phyloP scores from a whole-genome alignment of 2,888 invertebrate species.

The Drosophila dives region DNA sequence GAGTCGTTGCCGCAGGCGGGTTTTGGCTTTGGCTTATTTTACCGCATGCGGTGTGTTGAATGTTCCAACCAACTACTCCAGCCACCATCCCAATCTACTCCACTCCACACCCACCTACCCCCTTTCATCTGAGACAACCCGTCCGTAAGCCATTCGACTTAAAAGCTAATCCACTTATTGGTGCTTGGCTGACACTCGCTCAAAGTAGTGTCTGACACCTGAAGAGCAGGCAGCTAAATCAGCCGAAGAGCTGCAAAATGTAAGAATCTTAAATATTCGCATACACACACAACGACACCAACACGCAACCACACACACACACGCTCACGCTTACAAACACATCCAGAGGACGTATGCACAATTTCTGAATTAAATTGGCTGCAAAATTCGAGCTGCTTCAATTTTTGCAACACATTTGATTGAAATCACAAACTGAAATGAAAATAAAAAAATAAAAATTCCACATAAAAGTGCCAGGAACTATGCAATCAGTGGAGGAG shows the following conservation, averaged over 20 bases:
- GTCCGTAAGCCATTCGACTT: constrained; percentile 58
- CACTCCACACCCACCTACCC: not conserved
- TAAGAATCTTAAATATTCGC: constrained; percentile 45
- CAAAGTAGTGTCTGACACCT: constrained; percentile 56
- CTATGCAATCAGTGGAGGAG: constrained; percentile 53
- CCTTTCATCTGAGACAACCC: constrained; percentile 3
- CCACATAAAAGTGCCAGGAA: constrained; percentile 22
- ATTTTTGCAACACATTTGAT: constrained; percentile 40
- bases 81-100: not conserved
- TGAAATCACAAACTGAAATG: constrained; percentile 39
- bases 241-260: constrained; percentile 31
- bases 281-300: not conserved
- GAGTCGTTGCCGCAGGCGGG: constrained; percentile 34
- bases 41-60: constrained; percentile 58
- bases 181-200: constrained; percentile 47
- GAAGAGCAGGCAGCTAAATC: constrained; percentile 40
- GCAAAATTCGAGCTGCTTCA: constrained; percentile 26
- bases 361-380: constrained; percentile 42
- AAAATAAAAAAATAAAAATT: constrained; percentile 1
- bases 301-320: not conserved
- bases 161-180: constrained; percentile 74
- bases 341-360: constrained; percentile 33
- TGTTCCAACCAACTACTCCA: constrained; percentile 13
- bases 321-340: not conserved
- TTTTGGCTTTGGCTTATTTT: constrained; percentile 55